A percentile compares a stretch with the other conserved stretches of the same genome.
Evolutionary conservation across 2,797 vertebrate genomes (phyloP).

Genomic region (Lacerta bilineata): DNA sequence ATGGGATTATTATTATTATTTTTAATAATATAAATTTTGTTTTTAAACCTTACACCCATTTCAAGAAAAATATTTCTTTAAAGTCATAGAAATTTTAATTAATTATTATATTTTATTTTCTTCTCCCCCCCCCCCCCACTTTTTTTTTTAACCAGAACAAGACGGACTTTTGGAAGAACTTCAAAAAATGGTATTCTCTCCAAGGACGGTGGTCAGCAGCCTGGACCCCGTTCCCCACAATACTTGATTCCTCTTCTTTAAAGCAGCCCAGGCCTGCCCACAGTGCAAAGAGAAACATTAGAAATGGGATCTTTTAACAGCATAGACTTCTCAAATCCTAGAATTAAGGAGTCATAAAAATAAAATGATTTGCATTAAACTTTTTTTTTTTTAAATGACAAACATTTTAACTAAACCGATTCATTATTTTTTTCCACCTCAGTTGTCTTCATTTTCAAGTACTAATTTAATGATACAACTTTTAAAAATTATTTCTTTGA

Average conservation of each 20-base stretch:
- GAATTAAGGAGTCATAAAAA: conserved; percentile 79
- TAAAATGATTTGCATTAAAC: conserved; percentile 80
- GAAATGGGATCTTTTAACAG: conserved; percentile 68
- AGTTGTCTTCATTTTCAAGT: conserved; percentile 80
- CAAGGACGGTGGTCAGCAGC: conserved; percentile 39
- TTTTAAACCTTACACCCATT: conserved; percentile 83
- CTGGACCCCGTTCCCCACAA: conserved; percentile 57
- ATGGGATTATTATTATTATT: conserved; percentile 67
- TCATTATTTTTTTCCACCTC: conserved; percentile 68
- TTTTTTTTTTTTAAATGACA: conserved; percentile 77
- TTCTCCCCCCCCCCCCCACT: background rate
- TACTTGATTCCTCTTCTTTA: conserved; percentile 51
- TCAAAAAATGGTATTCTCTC: conserved; percentile 75
- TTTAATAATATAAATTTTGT: conserved; percentile 78
- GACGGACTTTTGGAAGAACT: conserved; percentile 84
- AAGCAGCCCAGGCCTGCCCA: conserved; percentile 66
- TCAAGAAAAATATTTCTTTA: conserved; percentile 85
- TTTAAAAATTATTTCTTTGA: conserved; percentile 81
- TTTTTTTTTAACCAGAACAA: conserved; percentile 80
- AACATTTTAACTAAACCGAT: conserved; percentile 71
- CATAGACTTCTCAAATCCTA: conserved; percentile 74
- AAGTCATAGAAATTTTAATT: conserved; percentile 76
- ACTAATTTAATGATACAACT: conserved; percentile 80
- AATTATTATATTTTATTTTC: background rate
- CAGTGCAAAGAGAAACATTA: conserved; percentile 63